Evolutionary conservation across 2,797 vertebrate species (phyloP).

Genomic region (Hoplostethus atlanticus): DNA sequence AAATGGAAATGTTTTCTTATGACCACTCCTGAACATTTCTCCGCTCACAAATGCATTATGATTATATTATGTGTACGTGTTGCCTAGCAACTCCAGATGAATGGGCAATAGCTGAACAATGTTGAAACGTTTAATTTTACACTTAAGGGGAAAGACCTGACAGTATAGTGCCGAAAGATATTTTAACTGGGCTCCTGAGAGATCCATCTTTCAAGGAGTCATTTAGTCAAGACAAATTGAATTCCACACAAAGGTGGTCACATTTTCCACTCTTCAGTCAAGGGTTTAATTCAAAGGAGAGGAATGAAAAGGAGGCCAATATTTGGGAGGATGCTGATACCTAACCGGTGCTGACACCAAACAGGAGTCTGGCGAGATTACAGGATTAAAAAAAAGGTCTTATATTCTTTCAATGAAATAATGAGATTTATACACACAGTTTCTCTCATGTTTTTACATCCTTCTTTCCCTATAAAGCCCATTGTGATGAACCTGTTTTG

Average conservation of each 20-base stretch:
- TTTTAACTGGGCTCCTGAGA: conserved; percentile 74
- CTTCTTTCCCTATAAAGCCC: too few relatives aligned
- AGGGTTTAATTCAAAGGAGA: conserved; percentile 50
- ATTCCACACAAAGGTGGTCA: conserved; percentile 56
- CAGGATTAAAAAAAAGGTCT: conserved; percentile 5
- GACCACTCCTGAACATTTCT: conserved; percentile 62
- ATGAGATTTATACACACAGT: too few relatives aligned
- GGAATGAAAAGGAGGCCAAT: conserved; percentile 43
- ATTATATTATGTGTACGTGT: conserved; percentile 70
- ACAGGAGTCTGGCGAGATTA: conserved; percentile 34
- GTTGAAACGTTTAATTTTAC: conserved; percentile 71
- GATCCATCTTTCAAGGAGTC: conserved; percentile 69
- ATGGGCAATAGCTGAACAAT: conserved; percentile 65
- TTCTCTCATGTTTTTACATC: too few relatives aligned
- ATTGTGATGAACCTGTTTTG: too few relatives aligned
- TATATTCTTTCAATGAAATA: not conserved
- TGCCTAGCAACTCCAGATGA: conserved; percentile 73
- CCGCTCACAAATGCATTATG: conserved; percentile 55
- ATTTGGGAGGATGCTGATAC: conserved; percentile 44
- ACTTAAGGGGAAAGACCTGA: conserved; percentile 56
- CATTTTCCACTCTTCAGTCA: conserved; percentile 72
- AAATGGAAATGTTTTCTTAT: conserved; percentile 76
- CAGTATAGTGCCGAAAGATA: conserved; percentile 67
- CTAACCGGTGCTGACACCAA: conserved; percentile 8
- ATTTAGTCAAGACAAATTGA: conserved; percentile 68